phyloP scores from a whole-genome alignment of 2,797 vertebrate species.

The Pseudomugil gertrudae region DNA sequence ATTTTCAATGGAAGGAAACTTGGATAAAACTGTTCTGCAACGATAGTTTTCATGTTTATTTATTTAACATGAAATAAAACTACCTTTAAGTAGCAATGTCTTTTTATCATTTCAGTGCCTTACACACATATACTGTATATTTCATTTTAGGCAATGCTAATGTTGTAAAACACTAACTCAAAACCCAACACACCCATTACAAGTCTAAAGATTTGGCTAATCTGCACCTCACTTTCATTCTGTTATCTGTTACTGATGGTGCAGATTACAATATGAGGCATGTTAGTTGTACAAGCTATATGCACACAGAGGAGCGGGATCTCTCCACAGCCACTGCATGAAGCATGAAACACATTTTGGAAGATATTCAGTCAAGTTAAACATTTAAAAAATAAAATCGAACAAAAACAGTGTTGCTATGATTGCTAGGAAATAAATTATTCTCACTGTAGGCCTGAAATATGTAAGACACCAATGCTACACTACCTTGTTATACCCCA shows the following conservation, averaged over 20 bases:
- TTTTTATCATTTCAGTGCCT: not conserved
- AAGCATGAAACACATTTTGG: too few relatives aligned
- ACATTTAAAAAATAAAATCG: too few relatives aligned
- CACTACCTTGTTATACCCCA: slow-evolving; percentile 26
- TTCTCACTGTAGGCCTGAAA: not conserved
- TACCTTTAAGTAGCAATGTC: slow-evolving; percentile 2
- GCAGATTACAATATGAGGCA: not conserved
- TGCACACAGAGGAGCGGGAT: not conserved
- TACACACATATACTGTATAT: not conserved
- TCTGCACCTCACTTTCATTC: not conserved
- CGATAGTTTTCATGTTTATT: slow-evolving; percentile 30
- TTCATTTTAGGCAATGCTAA: not conserved
- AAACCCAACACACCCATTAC: not conserved
- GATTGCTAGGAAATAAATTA: not conserved
- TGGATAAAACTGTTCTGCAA: not conserved
- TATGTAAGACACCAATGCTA: not conserved
- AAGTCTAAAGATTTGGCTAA: not conserved
- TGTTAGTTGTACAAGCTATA: not conserved
- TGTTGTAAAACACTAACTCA: not conserved
- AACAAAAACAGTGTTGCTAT: not conserved
- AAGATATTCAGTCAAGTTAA: too few relatives aligned
- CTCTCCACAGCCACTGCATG: not conserved
- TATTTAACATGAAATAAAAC: slow-evolving; percentile 59
- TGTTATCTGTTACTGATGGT: not conserved
- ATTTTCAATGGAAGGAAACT: slow-evolving; percentile 4